Evolutionary conservation across 2,797 vertebrate genomes (phyloP), one percentile per base, ranked within the genome.

Genomic region (Propithecus perrieri): DNA sequence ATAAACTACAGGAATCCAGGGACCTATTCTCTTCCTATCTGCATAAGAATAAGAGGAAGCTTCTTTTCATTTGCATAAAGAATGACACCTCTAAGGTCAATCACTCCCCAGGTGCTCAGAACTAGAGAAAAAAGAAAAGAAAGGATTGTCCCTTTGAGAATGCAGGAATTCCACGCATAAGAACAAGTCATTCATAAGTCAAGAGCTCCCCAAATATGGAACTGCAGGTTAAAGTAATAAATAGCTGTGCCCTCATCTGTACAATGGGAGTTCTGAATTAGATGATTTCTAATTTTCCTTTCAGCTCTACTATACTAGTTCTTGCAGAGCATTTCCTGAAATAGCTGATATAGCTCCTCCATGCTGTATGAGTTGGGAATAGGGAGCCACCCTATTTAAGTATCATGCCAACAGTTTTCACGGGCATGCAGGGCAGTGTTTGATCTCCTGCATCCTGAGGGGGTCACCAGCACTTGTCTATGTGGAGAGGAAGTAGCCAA

Each of bases 31-130:
- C 84, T 98, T 83, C 48, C 53, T 93, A 85, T 96, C 94, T 96
- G 75, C 96, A 92, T 97, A 89, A 97, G 72, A 95, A 94, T 79
- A 97, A 95, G 65, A 95, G 85, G 76, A 83, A 69, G 22, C 38
- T 85, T 95, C 90, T 81, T 88, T 87, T 55, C 71, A 97, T 96
- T 98, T 97, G 97, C 96, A 96, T 98, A 93, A 96, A 97, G 91
- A 95, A 97, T 94, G 97, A 96, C 94, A 96, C 87, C 86, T 97
- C 75, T 97, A 97, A 98, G 94, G 97, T 97, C 96, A 97, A 94
- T 97, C 71, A 88, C 89, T 97, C 97, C 95, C 97, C 72, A 79
- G 96, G 89, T 94, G 43, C 84, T 96, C 84, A 85, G 93, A 91
- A 85, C 55, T 85, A 30, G 71, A 96, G 86, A 87, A 96, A 97